Conservation (phyloP, 2,113 vertebrate genomes). For the Urocitellus parryii region DNA sequence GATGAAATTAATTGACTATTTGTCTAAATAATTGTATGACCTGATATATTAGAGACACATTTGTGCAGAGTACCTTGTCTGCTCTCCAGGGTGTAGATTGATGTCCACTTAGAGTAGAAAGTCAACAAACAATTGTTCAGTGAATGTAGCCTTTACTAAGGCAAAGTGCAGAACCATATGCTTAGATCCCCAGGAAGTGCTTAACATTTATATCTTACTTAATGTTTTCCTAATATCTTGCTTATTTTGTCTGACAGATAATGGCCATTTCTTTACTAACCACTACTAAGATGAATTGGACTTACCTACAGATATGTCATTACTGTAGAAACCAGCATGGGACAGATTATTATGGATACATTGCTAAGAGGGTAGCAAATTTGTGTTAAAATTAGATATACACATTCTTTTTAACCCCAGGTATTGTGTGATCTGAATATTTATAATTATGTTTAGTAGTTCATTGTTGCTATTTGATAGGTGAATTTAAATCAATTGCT, state of each 20-base stretch:
- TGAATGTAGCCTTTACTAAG: neutral
- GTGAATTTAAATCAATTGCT: slow-evolving; percentile 31
- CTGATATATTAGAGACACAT: neutral
- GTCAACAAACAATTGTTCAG: neutral
- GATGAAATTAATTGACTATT: neutral
- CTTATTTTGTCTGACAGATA: neutral
- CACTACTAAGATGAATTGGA: neutral
- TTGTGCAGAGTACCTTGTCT: neutral
- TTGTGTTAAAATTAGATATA: neutral
- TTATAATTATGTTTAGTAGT: slow-evolving; percentile 18
- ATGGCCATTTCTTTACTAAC: neutral
- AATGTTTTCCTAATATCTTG: neutral
- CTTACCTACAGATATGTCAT: neutral
- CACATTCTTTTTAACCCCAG: neutral
- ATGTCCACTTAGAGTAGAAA: neutral
- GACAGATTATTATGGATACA: neutral
- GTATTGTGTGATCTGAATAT: neutral
- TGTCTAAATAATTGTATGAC: neutral
- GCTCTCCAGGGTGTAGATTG: neutral
- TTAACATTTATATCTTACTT: neutral
- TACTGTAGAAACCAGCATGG: neutral
- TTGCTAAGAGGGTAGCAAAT: neutral
- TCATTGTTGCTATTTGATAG: neutral
- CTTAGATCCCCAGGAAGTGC: neutral
- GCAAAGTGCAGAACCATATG: neutral